Conservation (phyloP, 2,888 invertebrate species). For the Polymixis lichenea region DNA sequence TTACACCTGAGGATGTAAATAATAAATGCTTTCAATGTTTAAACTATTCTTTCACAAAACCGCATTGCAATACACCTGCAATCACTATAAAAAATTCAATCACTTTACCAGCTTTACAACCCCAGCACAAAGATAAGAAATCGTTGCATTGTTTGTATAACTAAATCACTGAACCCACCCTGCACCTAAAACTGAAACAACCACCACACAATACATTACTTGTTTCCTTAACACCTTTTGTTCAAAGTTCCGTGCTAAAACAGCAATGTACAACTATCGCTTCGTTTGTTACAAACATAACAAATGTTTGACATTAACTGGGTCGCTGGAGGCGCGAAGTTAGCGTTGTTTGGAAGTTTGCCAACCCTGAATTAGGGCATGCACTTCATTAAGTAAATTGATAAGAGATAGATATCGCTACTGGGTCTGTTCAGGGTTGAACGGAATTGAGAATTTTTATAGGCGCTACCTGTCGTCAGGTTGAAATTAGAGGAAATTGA, state of each 20-base stretch:
- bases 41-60: background rate
- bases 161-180: constrained; percentile 42
- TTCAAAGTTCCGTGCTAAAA: constrained; percentile 45
- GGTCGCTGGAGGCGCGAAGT: constrained; percentile 59
- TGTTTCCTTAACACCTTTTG: constrained; percentile 44
- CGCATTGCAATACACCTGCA: background rate
- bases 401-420: constrained; percentile 70
- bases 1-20: too few relatives aligned
- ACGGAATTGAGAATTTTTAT: constrained; percentile 21
- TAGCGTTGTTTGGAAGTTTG: constrained; percentile 68
- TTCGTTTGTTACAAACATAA: constrained; percentile 50
- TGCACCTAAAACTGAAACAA: constrained; percentile 29
- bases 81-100: background rate
- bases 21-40: background rate
- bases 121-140: constrained; percentile 17
- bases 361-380: constrained; percentile 77
- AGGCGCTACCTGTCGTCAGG: background rate
- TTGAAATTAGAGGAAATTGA: background rate
- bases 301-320: constrained; percentile 63
- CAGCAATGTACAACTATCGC: constrained; percentile 39
- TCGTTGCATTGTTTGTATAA: constrained; percentile 23
- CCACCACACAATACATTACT: constrained; percentile 27
- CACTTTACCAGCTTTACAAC: background rate
- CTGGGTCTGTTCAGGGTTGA: constrained; percentile 62
- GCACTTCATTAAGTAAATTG: constrained; percentile 79